phyloP scores from a whole-genome alignment of 1,140 invertebrate species.

The Sycobia sp. region DNA sequence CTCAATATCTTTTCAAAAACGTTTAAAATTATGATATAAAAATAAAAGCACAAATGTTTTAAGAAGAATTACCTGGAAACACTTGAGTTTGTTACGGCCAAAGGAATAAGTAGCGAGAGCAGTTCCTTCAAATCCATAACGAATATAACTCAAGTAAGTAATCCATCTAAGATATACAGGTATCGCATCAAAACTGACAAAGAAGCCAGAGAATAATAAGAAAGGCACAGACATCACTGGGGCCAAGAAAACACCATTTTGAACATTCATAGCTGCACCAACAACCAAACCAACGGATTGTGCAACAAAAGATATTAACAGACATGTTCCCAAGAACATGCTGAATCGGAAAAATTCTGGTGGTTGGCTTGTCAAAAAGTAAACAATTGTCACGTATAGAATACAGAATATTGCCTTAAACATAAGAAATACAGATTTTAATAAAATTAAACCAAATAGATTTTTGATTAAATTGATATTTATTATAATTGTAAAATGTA shows the following conservation, averaged over 20 bases:
- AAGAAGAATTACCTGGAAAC: constrained; percentile 65
- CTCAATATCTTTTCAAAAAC: too few relatives aligned
- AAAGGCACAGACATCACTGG: constrained; percentile 95
- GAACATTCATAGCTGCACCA: constrained; percentile 90
- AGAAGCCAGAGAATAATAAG: constrained; percentile 94
- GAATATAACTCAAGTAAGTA: constrained; percentile 92
- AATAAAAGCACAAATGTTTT: background rate
- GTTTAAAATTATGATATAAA: too few relatives aligned
- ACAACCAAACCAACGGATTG: constrained; percentile 95
- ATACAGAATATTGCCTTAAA: constrained; percentile 89
- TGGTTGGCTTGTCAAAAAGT: constrained; percentile 93
- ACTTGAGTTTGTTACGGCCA: constrained; percentile 78
- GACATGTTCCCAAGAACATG: constrained; percentile 87
- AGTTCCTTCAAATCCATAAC: constrained; percentile 94
- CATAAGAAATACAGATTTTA: too few relatives aligned
- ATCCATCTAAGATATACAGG: constrained; percentile 94
- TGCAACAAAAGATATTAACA: constrained; percentile 92
- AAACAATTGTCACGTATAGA: constrained; percentile 91
- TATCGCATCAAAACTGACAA: constrained; percentile 95
- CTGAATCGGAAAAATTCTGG: constrained; percentile 79
- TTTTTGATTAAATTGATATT: background rate
- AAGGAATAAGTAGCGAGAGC: constrained; percentile 93
- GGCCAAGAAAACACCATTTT: constrained; percentile 95
- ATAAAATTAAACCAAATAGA: constrained; percentile 41
- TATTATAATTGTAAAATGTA: background rate